phyloP scores from a whole-genome alignment of 2,888 invertebrate species.

The Lapara coniferarum region DNA sequence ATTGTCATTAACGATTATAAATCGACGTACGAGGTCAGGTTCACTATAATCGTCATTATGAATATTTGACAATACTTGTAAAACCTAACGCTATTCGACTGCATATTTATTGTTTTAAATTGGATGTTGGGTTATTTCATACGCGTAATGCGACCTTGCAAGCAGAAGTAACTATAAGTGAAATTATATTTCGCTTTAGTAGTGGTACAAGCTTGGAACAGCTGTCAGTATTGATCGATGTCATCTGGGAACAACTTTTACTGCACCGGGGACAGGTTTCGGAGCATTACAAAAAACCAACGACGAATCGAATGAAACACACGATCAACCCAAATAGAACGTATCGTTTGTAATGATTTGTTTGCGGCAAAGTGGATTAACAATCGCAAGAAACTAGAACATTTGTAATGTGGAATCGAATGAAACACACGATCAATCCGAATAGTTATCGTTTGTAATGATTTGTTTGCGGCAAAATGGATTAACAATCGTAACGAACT shows the following conservation, averaged over 20 bases:
- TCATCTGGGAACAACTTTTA: constrained; percentile 41
- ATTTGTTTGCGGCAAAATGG: constrained; percentile 8
- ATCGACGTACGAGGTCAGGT: not conserved
- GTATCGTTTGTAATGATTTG: constrained; percentile 23
- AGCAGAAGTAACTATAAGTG: not conserved
- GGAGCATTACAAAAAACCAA: constrained; percentile 32
- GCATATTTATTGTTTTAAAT: not conserved
- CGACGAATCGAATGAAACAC: constrained; percentile 21
- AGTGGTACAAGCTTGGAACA: not conserved
- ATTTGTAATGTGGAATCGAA: no score
- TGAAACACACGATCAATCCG: constrained; percentile 17
- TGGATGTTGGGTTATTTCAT: not conserved
- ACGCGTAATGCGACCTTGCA: not conserved
- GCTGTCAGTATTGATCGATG: constrained; percentile 30
- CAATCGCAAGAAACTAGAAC: not conserved
- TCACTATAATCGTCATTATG: not conserved
- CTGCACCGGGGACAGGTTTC: constrained; percentile 35
- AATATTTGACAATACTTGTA: not conserved
- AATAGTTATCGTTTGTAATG: constrained; percentile 23
- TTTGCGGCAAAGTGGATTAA: not conserved
- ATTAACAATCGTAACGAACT: not conserved
- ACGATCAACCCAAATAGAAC: constrained; percentile 20
- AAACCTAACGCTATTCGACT: not conserved
- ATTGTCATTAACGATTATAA: constrained; percentile 14
- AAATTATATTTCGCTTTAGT: constrained; percentile 1